Conservation (phyloP, 2,888 invertebrate species). For the Rhodophaea formosa region DNA sequence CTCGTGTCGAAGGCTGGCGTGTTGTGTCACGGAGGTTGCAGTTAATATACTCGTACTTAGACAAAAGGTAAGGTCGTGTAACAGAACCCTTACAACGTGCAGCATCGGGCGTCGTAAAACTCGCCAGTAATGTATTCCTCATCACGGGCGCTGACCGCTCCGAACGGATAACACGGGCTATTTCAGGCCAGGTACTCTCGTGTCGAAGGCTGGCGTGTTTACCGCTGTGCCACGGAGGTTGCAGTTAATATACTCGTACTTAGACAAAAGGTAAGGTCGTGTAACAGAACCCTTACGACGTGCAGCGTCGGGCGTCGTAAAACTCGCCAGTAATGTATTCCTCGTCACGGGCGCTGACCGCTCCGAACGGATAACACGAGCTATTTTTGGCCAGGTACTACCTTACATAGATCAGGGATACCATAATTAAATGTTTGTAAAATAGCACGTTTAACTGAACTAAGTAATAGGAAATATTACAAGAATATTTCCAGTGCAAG, state of each 20-base stretch:
- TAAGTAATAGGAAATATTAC: too few species aligned
- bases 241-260: too few species aligned
- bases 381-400: constrained; percentile 19
- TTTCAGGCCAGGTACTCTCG: constrained; percentile 16
- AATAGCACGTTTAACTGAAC: too few species aligned
- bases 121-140: constrained; percentile 54
- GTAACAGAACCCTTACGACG: neutral
- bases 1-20: too few species aligned
- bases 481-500: too few species aligned
- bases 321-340: constrained; percentile 54
- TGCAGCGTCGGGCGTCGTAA: neutral
- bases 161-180: constrained; percentile 26
- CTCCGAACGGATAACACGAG: constrained; percentile 29
- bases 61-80: constrained; percentile 1
- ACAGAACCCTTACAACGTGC: neutral
- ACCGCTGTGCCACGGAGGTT: too few species aligned
- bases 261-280: constrained; percentile 1
- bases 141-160: constrained; percentile 61
- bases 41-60: too few species aligned
- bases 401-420: constrained; percentile 14
- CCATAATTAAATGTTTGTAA: neutral
- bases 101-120: neutral
- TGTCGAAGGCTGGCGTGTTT: too few species aligned
- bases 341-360: constrained; percentile 60
- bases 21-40: too few species aligned